Percentiles rank a stretch among this genome's conserved stretches.
phyloP scores from a whole-genome alignment of 1,140 invertebrate species.

The Drosophila oshimai region DNA sequence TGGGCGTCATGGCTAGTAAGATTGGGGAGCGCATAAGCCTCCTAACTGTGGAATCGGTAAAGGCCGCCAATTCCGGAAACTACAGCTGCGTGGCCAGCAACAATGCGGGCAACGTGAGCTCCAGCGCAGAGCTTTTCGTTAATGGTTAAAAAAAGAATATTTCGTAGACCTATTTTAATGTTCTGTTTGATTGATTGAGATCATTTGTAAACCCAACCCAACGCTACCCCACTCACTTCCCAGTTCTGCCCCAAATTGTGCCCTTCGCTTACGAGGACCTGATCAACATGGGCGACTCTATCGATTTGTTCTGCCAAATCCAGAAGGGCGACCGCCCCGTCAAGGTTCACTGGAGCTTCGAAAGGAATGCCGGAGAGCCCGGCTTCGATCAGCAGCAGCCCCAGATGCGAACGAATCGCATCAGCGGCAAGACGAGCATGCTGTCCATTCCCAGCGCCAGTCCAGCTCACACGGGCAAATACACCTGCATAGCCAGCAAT shows the following conservation, averaged over 20 bases:
- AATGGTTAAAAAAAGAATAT: constrained; percentile 31
- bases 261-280: constrained; percentile 88
- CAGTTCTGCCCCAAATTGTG: constrained; percentile 87
- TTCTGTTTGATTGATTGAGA: constrained; percentile 6
- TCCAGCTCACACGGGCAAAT: constrained; percentile 87
- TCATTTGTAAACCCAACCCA: constrained; percentile 19
- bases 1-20: constrained; percentile 84
- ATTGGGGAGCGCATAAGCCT: constrained; percentile 87
- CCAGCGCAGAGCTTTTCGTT: constrained; percentile 85
- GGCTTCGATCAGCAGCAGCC: constrained; percentile 57
- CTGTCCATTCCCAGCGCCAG: constrained; percentile 84
- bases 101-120: constrained; percentile 87
- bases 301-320: constrained; percentile 87
- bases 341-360: constrained; percentile 87
- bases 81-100: constrained; percentile 90
- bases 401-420: constrained; percentile 84
- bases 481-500: constrained; percentile 90
- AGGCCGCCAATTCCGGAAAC: constrained; percentile 86
- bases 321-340: constrained; percentile 92
- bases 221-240: constrained; percentile 1
- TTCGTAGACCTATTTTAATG: constrained; percentile 4
- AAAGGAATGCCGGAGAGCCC: constrained; percentile 74
- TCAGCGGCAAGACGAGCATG: constrained; percentile 87
- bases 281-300: constrained; percentile 86
- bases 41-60: constrained; percentile 86